Conservation (phyloP, 2,113 vertebrate species). For the Aphyosemion australe region DNA sequence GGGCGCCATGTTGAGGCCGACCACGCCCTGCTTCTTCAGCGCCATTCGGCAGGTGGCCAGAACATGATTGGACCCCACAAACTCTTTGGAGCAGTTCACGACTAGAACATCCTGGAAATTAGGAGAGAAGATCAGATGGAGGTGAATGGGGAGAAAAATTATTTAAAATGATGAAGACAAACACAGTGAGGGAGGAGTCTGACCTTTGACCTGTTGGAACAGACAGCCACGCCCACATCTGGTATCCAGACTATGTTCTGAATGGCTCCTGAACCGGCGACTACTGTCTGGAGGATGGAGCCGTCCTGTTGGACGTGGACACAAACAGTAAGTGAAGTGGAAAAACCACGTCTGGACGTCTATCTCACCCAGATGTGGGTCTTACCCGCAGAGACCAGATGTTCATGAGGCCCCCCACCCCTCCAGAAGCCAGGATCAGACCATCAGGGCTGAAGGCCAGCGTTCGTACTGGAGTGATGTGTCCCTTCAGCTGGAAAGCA, state of each 20-base stretch:
- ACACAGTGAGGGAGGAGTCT: background rate
- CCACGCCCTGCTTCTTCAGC: conserved; percentile 91
- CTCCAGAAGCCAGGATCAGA: conserved; percentile 90
- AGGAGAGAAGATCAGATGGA: background rate
- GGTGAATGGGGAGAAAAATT: background rate
- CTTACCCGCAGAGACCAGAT: conserved; percentile 96
- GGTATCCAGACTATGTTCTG: conserved; percentile 96
- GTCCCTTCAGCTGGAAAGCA: conserved; percentile 90
- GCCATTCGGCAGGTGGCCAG: conserved; percentile 92
- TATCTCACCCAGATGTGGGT: background rate
- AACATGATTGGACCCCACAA: conserved; percentile 88
- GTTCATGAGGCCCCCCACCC: conserved; percentile 94
- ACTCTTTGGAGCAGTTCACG: conserved; percentile 91
- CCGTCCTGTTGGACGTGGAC: conserved; percentile 83
- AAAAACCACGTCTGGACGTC: background rate
- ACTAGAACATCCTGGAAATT: conserved; percentile 90
- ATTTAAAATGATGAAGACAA: background rate
- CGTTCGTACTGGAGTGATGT: conserved; percentile 92
- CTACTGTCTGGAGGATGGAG: conserved; percentile 91
- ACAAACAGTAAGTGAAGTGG: background rate
- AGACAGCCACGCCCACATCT: conserved; percentile 94
- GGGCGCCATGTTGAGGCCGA: conserved; percentile 92
- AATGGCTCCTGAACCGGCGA: conserved; percentile 93
- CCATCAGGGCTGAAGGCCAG: conserved; percentile 94
- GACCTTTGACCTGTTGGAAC: conserved; percentile 98